These are phyloP conservation scores for Tetramorium parvispinum DNA, from an alignment of 1,140 invertebrate species.

Conservation along the genomic window DNA sequence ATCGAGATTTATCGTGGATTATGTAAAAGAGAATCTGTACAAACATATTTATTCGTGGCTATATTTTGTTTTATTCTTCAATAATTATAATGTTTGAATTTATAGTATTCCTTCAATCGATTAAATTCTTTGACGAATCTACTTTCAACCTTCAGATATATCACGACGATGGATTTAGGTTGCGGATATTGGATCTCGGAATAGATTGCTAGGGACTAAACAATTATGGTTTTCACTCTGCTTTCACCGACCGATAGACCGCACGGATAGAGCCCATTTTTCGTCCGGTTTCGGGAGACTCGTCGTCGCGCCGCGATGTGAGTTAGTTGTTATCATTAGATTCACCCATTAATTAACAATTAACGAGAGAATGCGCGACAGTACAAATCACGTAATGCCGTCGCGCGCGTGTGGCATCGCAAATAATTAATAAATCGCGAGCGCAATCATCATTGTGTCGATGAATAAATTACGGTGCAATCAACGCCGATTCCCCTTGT, in stretches of 20 bases:
- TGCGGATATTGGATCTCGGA: background rate
- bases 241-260: background rate
- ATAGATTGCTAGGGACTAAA: background rate
- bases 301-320: background rate
- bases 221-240: slow-evolving; percentile 34
- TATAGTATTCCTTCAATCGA: background rate
- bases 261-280: background rate
- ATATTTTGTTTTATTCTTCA: background rate
- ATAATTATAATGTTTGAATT: background rate
- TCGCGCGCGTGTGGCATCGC: background rate
- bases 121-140: background rate
- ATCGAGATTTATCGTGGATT: background rate
- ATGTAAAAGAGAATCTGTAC: background rate
- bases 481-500: slow-evolving; percentile 22
- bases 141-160: background rate
- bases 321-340: background rate
- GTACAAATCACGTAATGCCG: slow-evolving; percentile 27
- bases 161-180: background rate
- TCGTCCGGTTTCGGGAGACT: background rate
- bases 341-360: background rate
- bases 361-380: slow-evolving; percentile 14
- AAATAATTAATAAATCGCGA: slow-evolving; percentile 49
- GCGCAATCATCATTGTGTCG: slow-evolving; percentile 37
- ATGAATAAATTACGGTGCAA: slow-evolving; percentile 50
- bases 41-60: background rate